These are phyloP conservation scores for Tipula helvola DNA, from an alignment of 2,888 invertebrate genomes.

Conservation along the genomic window DNA sequence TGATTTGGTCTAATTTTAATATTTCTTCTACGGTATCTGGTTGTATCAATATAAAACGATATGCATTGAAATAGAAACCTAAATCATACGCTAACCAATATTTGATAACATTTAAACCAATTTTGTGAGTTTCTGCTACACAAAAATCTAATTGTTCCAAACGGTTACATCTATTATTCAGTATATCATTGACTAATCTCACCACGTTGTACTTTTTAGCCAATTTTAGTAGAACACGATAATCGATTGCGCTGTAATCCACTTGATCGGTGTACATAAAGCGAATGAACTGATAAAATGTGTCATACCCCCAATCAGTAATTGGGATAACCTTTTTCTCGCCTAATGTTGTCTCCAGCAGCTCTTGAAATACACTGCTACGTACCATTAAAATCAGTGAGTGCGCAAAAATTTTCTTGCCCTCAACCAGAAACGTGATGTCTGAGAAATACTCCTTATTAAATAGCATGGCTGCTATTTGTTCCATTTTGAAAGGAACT, in stretches of 20 bases:
- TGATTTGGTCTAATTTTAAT: neutral
- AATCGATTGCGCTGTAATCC: neutral
- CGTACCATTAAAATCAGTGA: neutral
- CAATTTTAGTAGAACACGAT: neutral
- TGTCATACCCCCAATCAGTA: neutral
- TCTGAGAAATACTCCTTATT: neutral
- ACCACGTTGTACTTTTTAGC: neutral
- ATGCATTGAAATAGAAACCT: neutral
- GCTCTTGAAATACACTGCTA: neutral
- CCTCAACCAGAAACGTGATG: neutral
- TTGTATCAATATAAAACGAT: neutral
- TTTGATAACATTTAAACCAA: neutral
- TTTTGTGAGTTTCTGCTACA: neutral
- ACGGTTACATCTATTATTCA: neutral
- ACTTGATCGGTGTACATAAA: neutral
- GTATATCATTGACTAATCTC: neutral
- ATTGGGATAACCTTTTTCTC: neutral
- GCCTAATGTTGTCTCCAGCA: neutral
- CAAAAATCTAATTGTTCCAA: neutral
- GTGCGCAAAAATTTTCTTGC: neutral
- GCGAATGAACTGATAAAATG: neutral
- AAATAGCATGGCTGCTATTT: neutral
- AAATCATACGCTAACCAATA: neutral
- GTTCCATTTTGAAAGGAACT: neutral
- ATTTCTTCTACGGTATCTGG: neutral